Conservation (phyloP, 2,888 invertebrate genomes). For the Callyntrura guangdongensis region DNA sequence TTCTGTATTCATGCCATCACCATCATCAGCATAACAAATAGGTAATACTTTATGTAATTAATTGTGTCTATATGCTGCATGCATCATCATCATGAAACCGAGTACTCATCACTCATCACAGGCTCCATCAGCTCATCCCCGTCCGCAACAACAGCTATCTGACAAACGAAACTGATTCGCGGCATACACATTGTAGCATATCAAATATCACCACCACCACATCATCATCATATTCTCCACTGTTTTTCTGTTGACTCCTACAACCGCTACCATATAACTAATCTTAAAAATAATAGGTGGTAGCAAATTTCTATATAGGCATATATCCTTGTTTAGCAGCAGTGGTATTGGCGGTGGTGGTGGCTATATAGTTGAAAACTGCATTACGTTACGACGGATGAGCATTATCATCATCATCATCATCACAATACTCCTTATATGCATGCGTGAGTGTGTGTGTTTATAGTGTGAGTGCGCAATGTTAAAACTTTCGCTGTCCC, state of each 20-base stretch:
- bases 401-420: background rate
- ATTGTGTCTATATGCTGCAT: background rate
- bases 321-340: background rate
- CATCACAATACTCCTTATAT: slow-evolving; percentile 31
- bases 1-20: background rate
- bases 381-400: slow-evolving; percentile 20
- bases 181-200: background rate
- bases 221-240: background rate
- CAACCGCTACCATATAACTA: background rate
- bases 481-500: slow-evolving; percentile 85
- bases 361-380: background rate
- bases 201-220: background rate
- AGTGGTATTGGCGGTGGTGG: background rate
- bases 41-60: background rate
- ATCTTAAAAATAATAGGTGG: background rate
- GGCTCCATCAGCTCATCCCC: background rate
- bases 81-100: background rate
- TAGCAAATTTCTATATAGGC: background rate
- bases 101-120: background rate
- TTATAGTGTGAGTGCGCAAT: slow-evolving; percentile 76
- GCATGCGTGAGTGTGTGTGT: slow-evolving; percentile 2
- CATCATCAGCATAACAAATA: background rate
- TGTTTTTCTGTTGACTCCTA: background rate
- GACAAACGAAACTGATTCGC: slow-evolving; percentile 7
- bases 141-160: background rate